Percentiles rank a stretch among this genome's conserved stretches.
Conservation (phyloP, 2,888 invertebrate genomes). For the Acronicta leporina region DNA sequence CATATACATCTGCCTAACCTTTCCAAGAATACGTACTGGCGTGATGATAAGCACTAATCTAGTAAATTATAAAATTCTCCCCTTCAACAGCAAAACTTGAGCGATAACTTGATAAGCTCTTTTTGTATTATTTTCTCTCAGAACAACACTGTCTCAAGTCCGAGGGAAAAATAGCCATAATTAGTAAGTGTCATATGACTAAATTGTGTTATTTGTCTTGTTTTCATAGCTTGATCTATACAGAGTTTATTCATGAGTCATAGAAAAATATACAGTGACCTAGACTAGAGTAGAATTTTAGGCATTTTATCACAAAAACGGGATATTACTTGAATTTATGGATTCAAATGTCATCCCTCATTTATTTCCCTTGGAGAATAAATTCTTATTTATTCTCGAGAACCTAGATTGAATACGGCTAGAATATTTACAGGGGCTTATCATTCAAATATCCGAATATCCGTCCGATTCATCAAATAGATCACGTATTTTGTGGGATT, state of each 20-base stretch:
- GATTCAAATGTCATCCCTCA: slow-evolving; percentile 21
- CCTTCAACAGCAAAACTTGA: neutral
- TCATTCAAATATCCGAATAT: slow-evolving; percentile 27
- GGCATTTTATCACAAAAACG: slow-evolving; percentile 14
- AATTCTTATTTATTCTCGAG: slow-evolving; percentile 7
- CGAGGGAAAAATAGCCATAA: slow-evolving; percentile 22
- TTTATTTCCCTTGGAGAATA: neutral
- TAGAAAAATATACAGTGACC: slow-evolving; percentile 1
- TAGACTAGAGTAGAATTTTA: neutral
- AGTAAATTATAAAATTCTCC: neutral
- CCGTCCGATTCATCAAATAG: slow-evolving; percentile 23
- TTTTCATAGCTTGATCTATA: slow-evolving; percentile 3
- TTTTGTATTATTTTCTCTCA: slow-evolving; percentile 7
- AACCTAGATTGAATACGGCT: slow-evolving; percentile 8
- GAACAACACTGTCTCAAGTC: slow-evolving; percentile 10
- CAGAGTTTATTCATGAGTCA: slow-evolving; percentile 2
- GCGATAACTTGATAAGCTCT: neutral
- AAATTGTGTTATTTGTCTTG: slow-evolving; percentile 23
- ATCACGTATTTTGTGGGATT: slow-evolving; percentile 16
- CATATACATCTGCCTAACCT: no score
- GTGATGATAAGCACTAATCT: no score
- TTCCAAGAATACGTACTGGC: no score
- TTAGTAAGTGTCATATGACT: slow-evolving; percentile 29
- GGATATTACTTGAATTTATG: slow-evolving; percentile 27
- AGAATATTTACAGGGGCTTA: slow-evolving; percentile 20